Evolutionary conservation across 1,140 invertebrate genomes (phyloP), one percentile per base, ranked within the genome.

Genomic region (Bathynomus jamesi): DNA sequence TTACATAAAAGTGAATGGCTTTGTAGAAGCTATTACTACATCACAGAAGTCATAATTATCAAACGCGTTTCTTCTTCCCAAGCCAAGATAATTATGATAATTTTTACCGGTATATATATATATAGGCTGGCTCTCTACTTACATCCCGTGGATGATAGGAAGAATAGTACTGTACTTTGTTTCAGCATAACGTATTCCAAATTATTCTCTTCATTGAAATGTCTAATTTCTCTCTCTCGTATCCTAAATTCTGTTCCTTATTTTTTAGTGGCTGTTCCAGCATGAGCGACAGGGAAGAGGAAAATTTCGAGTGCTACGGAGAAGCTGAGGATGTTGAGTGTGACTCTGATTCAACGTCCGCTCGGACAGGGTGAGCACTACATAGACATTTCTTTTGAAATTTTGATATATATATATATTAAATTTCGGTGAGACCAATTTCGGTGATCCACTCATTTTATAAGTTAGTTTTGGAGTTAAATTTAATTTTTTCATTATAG

Each of bases 271-370:
- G 75, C 21, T 88, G 85, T 78, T 87, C 84, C 32, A 87, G 85
- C 68, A 81, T 87, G 70, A 88, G 86, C 10, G 87, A 88, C 75
- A 85, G 85, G 24, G 80, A 81, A 31, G 81, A 82, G 70, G 87
- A 88, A 79, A 87, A 86, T 78, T 89, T 85, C 79, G 87, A 88
- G 79, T 87, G 87, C 77, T 87, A 86, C 75, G 87, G 86, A 3
- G 87, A 87, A 79, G 86, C 83, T 61, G 78, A 79, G 8, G 79
- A 81, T 79, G 80, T 89, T 82, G 29, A 86, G 83, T 78, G 85
- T 81, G 85, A 85, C 83, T 78, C 83, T 81, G 67, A 76, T 83
- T 5, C 77, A 81, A 62, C 69, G 17, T 65, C 25, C 17, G 62
- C 24, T 28, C 70, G 53, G 53, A 69, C 30, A 71, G 73, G 46